Base-by-base conservation (phyloP, 2,113 vertebrate genomes). In the Ariopsis seemanni region DNA sequence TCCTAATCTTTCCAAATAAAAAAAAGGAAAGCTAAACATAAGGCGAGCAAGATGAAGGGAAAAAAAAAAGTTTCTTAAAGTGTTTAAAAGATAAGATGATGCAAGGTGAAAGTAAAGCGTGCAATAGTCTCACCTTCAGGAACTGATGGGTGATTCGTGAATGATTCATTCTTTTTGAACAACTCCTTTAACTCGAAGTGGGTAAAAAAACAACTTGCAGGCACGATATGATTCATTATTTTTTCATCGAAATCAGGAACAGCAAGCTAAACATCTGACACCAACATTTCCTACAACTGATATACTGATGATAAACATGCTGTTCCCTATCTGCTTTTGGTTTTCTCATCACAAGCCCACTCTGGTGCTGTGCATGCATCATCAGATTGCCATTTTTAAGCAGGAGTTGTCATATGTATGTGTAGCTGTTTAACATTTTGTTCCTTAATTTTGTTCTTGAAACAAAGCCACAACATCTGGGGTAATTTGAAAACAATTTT, bases 1-100 rank as follows among this genome's bases (percentile, higher is more conserved):
- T 78, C 65, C 85, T 57, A 69, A 81, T 86, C 50, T 53, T 55
- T 55, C 60, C 62, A 55, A 57, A 69, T 79, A 5, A 58, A 62
- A 82, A 42, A 27, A 72, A 62, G 25, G 52, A 83, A 60, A 18
- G 55, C 2, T 62, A 63, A 27, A 75, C 27, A 85, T 7, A 71
- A 53, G 3, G 63, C n/a, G 7, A 6, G 34, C 25, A 11, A 79
- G 75, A 57, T 7, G 1, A 77, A 50, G 15, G 27, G 30, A 17
- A 30, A 57, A 57, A 69, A 74, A 48, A 15, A 79, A 84, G 27
- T 57, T 57, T 15, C 77, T 17, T 58, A 30, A 27, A 55, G 50
- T 17, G 17, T 25, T 11, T 50, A 71, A 77, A 48, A 27, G 65
- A 78, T 22, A 52, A 74, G n/a, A 30, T 72, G 63, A 57, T 87